A percentile compares a stretch with the other conserved stretches of the same genome.
phyloP scores from a whole-genome alignment of 2,113 vertebrate genomes.

The Gorsachius goisagi region DNA sequence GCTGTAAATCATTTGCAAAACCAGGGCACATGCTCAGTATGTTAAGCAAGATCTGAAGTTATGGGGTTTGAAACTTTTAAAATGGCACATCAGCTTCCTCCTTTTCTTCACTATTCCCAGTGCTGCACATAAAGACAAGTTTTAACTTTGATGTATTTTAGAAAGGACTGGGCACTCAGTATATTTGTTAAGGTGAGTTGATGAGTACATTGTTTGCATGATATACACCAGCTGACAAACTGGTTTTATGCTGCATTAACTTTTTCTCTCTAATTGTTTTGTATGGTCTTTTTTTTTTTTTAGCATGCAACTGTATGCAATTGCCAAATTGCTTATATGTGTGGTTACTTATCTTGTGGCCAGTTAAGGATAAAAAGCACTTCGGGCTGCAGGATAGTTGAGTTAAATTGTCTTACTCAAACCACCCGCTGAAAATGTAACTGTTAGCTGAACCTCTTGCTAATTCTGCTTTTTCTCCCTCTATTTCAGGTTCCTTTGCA shows the following conservation, averaged over 20 bases:
- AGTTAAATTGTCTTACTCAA: not conserved
- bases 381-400: not conserved
- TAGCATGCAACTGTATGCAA: not conserved
- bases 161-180: not conserved
- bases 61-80: not conserved
- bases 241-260: not conserved
- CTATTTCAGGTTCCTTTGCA: not conserved
- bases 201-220: not conserved
- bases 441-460: not conserved
- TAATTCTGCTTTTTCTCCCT: not conserved
- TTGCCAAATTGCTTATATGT: not conserved
- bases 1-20: not conserved
- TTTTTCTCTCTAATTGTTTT: not conserved
- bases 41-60: not conserved
- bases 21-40: not conserved
- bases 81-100: not conserved
- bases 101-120: not conserved
- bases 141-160: not conserved
- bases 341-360: not conserved
- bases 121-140: not conserved
- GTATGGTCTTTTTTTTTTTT: not conserved
- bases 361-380: not conserved
- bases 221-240: not conserved
- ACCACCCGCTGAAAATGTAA: not conserved
- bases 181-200: not conserved